Percentiles rank a stretch among this genome's conserved stretches.
These are phyloP conservation scores for Pampusana beccarii DNA, from an alignment of 2,113 vertebrate species.

Conservation along the genomic window DNA sequence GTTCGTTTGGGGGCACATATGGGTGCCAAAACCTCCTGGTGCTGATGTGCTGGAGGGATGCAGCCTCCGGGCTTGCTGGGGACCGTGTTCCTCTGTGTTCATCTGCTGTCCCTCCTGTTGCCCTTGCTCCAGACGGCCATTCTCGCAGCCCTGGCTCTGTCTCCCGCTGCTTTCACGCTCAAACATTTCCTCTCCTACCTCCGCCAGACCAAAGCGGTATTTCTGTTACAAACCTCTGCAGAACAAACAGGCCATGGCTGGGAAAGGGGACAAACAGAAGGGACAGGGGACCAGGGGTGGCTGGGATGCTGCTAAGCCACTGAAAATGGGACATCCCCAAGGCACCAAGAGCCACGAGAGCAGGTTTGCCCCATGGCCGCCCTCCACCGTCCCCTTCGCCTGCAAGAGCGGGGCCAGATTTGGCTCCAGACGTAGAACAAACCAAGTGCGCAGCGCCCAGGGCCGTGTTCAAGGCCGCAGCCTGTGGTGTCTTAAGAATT, in stretches of 20 bases:
- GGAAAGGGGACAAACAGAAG: neutral
- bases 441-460: rapidly evolving
- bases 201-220: neutral
- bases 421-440: neutral
- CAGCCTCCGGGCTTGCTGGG: rapidly evolving
- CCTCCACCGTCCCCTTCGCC: neutral
- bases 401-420: neutral
- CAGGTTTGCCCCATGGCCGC: neutral
- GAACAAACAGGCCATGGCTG: rapidly evolving
- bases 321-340: neutral
- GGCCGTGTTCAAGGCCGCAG: neutral
- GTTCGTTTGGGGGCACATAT: rapidly evolving
- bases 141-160: neutral
- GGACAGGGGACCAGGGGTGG: neutral
- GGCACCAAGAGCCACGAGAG: neutral
- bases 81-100: neutral
- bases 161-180: neutral
- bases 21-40: neutral
- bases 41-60: neutral
- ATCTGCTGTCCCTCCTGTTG: neutral
- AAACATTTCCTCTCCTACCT: conserved; percentile 14
- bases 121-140: neutral
- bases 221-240: neutral
- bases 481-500: neutral
- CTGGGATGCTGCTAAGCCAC: neutral